Conservation (phyloP, 2,113 vertebrate genomes). For the Oriolus oriolus region DNA sequence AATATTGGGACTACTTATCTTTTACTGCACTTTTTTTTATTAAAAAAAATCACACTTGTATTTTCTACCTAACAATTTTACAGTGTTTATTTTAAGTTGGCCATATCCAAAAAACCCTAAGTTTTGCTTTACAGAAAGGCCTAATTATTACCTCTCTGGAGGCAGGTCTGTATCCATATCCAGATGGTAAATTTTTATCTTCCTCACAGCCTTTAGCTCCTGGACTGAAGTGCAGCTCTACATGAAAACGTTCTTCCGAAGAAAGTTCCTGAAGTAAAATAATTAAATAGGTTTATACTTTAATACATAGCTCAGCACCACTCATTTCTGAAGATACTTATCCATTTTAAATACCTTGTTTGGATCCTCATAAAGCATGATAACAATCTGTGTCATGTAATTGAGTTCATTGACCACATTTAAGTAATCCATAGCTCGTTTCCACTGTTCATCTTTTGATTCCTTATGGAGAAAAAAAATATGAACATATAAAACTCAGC, state of each 20-base stretch:
- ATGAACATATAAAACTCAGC: neutral
- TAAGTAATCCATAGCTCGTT: constrained; percentile 89
- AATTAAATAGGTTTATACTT: neutral
- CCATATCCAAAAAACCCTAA: neutral
- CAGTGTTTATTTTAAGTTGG: neutral
- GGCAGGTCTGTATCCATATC: constrained; percentile 88
- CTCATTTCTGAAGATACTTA: neutral
- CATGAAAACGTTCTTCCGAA: constrained; percentile 89
- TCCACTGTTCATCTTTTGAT: constrained; percentile 89
- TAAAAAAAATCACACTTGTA: neutral
- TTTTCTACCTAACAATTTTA: neutral
- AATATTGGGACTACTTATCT: neutral
- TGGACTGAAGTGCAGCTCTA: constrained; percentile 89
- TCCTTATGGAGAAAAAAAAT: constrained; percentile 67
- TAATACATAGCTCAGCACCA: neutral
- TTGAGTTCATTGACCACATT: constrained; percentile 88
- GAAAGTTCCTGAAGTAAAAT: constrained; percentile 79
- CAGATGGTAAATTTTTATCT: constrained; percentile 87
- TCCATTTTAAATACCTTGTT: constrained; percentile 80
- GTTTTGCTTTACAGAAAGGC: neutral
- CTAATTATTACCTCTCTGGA: constrained; percentile 80
- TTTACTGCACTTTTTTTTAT: neutral
- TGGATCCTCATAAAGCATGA: constrained; percentile 92
- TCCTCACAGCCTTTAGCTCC: constrained; percentile 91
- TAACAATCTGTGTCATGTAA: constrained; percentile 93